Evolutionary conservation across 2,888 invertebrate genomes (phyloP).

Genomic region (Thereva nobilitata): DNA sequence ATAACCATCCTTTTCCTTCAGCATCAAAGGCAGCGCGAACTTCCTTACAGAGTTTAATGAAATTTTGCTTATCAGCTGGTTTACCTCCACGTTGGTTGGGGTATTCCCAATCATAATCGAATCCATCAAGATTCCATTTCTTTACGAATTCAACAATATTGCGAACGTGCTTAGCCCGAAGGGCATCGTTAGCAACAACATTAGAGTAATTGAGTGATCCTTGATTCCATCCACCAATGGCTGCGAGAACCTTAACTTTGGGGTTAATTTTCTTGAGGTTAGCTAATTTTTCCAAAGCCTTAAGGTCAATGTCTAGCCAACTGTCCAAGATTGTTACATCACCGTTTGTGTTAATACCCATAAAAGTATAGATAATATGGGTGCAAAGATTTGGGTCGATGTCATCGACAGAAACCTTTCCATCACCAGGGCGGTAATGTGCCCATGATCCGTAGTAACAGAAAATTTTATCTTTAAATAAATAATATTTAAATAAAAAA

Average conservation of each 20-base stretch:
- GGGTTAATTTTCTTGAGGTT: constrained; percentile 56
- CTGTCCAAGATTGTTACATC: constrained; percentile 61
- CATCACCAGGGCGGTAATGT: constrained; percentile 64
- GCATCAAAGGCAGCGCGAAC: constrained; percentile 51
- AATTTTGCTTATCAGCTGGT: constrained; percentile 48
- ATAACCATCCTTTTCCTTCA: constrained; percentile 52
- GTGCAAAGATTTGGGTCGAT: constrained; percentile 69
- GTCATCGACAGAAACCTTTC: constrained; percentile 65
- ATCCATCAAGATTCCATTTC: constrained; percentile 63
- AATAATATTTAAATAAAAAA: neutral
- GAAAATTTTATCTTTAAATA: constrained; percentile 62
- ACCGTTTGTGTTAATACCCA: constrained; percentile 62
- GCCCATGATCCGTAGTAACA: constrained; percentile 77
- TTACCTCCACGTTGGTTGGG: constrained; percentile 61
- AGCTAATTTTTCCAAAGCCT: constrained; percentile 56
- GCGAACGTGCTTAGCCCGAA: constrained; percentile 58
- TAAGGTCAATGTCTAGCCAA: constrained; percentile 58
- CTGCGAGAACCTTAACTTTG: constrained; percentile 58
- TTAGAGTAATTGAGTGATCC: constrained; percentile 59
- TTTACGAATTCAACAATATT: constrained; percentile 59
- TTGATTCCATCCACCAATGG: constrained; percentile 65
- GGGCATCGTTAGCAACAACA: constrained; percentile 47
- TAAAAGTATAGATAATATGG: constrained; percentile 70
- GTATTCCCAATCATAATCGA: constrained; percentile 69
- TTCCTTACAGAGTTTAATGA: constrained; percentile 52